Evolutionary conservation across 1,140 invertebrate species (phyloP), one percentile per base, ranked within the genome.

Genomic region (Druon quercuslanigerum): DNA sequence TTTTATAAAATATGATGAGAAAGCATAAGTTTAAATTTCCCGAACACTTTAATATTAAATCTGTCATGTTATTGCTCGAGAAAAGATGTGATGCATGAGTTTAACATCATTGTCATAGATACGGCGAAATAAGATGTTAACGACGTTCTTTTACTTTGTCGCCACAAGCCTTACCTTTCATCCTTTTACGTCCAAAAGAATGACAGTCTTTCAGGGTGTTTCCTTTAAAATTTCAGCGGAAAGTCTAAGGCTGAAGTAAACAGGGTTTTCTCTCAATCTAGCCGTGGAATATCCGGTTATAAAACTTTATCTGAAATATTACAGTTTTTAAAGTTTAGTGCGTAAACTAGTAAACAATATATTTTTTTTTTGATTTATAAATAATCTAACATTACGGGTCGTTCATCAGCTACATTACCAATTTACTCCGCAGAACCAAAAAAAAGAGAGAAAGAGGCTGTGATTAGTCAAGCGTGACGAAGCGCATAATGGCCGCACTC

Each of bases 101-200:
- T 66, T 66, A 46, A 40, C 14, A 66, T 46, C 12, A 33, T 46
- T 66, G 14, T 40, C 33, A 46, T 16, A 16, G 60, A 66, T 66
- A 16, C 16, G 12, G 60, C 11, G 54, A 66, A 66, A 66, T 66
- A 66, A 66, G 33, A 66, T 66, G 60, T 66, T 66, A 66, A 66
- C 60, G 25, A 66, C 8, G 9, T 66, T 40, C 40, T 46, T 66
- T 66, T 33, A 66, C 60, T 46, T 40, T 66, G 60, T 16, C 25
- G 14, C 60, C 14, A 66, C 25, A 66, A 66, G 25, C 25, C 40
- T 66, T 66, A 66, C 60, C 40, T 66, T 66, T 66, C 60, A 66
- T 46, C 40, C 46, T n/a, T 66, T 40, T 40, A 19, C 16, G n/a
- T 54, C 17, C 17, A 66, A 66, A 16, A 7, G 12, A 33, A 9